Percentiles rank a stretch among this genome's conserved stretches.
Conservation (phyloP, 2,113 vertebrate genomes). For the Hucho hucho region DNA sequence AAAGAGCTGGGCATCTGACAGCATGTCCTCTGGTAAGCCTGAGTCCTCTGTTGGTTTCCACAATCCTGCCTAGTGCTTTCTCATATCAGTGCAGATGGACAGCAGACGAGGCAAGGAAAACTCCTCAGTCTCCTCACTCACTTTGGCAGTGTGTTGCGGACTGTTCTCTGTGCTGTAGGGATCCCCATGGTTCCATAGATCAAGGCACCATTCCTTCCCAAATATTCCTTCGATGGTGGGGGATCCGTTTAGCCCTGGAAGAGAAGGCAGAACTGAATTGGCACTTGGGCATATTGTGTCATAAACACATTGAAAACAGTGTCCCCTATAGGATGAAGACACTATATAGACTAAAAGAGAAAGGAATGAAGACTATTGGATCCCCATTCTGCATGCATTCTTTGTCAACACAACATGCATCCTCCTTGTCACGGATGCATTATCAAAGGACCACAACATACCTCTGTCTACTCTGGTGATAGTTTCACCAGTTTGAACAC, state of each 20-base stretch:
- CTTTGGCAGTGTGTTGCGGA: conserved; percentile 16
- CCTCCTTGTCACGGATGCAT: no score
- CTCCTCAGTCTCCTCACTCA: neutral
- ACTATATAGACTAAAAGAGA: neutral
- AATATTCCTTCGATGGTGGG: conserved; percentile 69
- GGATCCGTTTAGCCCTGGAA: conserved; percentile 33
- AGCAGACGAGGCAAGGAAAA: neutral
- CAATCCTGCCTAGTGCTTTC: neutral
- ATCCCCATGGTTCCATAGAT: conserved; percentile 66
- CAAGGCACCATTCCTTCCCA: conserved; percentile 72
- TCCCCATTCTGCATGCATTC: no score
- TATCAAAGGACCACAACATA: neutral
- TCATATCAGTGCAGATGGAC: neutral
- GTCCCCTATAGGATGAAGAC: no score
- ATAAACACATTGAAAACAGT: neutral
- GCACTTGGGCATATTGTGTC: neutral
- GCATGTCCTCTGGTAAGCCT: neutral
- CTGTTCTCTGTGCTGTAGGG: conserved; percentile 30
- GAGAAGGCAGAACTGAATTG: neutral
- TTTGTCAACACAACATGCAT: no score
- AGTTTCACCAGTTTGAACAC: conserved; percentile 50
- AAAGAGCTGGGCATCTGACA: no score
- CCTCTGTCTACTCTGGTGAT: neutral
- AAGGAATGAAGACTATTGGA: no score
- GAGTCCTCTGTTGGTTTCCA: neutral